Evolutionary conservation across 92 coral and sea anemone genomes (phyloP).

Genomic region (Epizoanthus ramosus): DNA sequence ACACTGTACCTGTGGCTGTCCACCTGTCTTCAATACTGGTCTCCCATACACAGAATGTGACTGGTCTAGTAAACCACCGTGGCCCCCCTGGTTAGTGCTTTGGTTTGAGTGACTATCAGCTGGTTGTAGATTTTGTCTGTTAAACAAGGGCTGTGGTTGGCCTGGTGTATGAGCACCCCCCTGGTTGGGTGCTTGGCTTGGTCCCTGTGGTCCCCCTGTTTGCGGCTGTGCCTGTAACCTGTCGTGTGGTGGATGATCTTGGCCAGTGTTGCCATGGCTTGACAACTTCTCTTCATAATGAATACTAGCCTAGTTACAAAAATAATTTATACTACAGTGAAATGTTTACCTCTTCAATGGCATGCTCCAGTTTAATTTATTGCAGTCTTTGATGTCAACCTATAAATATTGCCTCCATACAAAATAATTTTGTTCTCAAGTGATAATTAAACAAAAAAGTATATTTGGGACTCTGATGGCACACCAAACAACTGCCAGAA

Average conservation of each 20-base stretch:
- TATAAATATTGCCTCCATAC: too few species aligned
- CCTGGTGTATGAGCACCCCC: constrained; percentile 10
- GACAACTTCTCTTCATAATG: neutral
- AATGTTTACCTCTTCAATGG: too few species aligned
- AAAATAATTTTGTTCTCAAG: too few species aligned
- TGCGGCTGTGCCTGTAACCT: constrained; percentile 1
- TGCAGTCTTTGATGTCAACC: too few species aligned
- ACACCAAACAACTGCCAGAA: too few species aligned
- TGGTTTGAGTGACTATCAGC: constrained; percentile 23
- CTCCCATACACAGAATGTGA: constrained; percentile 25
- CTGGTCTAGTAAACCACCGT: neutral
- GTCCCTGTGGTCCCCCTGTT: constrained; percentile 13
- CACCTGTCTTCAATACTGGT: neutral
- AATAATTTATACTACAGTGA: neutral
- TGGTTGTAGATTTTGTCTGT: neutral
- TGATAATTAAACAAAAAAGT: too few species aligned
- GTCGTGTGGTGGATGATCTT: constrained; percentile 14
- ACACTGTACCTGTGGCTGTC: constrained; percentile 27
- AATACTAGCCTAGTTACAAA: constrained; percentile 6
- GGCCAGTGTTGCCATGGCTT: neutral
- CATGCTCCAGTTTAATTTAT: too few species aligned
- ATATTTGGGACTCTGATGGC: too few species aligned
- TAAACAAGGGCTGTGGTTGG: neutral
- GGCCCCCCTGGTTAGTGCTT: constrained; percentile 8
- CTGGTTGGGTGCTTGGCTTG: constrained; percentile 11